phyloP scores from a whole-genome alignment of 2,797 vertebrate genomes.

The Cuculus canorus region DNA sequence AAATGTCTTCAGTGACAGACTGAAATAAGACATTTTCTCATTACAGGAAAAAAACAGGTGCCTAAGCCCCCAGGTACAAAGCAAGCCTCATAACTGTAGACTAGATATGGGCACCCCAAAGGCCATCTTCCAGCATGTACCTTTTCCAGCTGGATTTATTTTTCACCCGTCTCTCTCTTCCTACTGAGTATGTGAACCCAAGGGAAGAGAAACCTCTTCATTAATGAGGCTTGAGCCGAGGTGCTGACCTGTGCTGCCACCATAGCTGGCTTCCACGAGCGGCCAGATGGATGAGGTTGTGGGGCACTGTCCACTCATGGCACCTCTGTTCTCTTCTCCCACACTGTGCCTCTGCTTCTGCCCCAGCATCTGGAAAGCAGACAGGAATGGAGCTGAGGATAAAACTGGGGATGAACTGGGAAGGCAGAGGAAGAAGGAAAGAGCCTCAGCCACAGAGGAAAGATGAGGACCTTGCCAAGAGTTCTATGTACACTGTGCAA shows the following conservation, averaged over 20 bases:
- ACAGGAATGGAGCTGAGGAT: background rate
- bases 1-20: background rate
- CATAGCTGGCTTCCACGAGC: background rate
- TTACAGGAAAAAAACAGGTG: background rate
- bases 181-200: background rate
- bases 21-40: background rate
- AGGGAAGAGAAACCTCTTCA: background rate
- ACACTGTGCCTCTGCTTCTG: fast-evolving
- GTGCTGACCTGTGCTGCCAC: background rate
- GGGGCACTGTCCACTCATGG: fast-evolving
- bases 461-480: background rate
- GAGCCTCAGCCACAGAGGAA: background rate
- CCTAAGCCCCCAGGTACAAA: fast-evolving
- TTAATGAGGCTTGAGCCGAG: fast-evolving
- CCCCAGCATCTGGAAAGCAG: background rate
- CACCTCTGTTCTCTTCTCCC: background rate
- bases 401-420: background rate
- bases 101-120: background rate
- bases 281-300: background rate
- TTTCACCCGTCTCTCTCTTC: background rate
- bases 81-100: background rate
- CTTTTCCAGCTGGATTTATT: background rate
- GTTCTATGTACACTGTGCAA: background rate
- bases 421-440: background rate
- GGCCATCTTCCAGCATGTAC: background rate